Percentiles rank a stretch among this genome's conserved stretches.
Conservation (phyloP, 2,888 invertebrate genomes). For the Metopia argyrocephala region DNA sequence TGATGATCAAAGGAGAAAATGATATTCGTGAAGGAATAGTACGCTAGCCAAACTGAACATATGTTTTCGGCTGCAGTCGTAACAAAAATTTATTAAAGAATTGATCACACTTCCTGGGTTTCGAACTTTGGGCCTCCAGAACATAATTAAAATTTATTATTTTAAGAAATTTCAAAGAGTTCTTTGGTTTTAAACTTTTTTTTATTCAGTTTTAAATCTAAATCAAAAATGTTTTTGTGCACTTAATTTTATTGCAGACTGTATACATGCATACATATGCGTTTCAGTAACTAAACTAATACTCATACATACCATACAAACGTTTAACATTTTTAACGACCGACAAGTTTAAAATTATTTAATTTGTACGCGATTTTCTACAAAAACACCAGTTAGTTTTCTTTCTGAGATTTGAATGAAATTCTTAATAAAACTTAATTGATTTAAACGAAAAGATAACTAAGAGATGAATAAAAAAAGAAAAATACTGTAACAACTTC, state of each 20-base stretch:
- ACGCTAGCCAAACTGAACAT: too few relatives aligned
- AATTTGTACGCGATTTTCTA: constrained; percentile 66
- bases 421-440: neutral
- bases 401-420: neutral
- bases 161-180: too few relatives aligned
- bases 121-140: too few relatives aligned
- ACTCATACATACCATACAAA: neutral
- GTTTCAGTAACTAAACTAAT: neutral
- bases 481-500: neutral
- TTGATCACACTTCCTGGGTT: too few relatives aligned
- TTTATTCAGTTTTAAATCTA: too few relatives aligned
- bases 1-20: too few relatives aligned
- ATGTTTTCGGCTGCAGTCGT: too few relatives aligned
- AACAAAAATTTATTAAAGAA: too few relatives aligned
- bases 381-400: constrained; percentile 60
- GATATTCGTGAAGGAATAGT: too few relatives aligned
- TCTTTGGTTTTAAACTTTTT: neutral
- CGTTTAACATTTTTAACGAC: neutral
- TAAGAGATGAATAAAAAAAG: neutral
- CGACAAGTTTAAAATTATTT: constrained; percentile 28
- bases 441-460: neutral
- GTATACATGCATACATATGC: neutral
- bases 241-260: neutral
- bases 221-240: neutral
- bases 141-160: too few relatives aligned